Conservation (phyloP, 2,888 invertebrate genomes). For the Seira musarum region DNA sequence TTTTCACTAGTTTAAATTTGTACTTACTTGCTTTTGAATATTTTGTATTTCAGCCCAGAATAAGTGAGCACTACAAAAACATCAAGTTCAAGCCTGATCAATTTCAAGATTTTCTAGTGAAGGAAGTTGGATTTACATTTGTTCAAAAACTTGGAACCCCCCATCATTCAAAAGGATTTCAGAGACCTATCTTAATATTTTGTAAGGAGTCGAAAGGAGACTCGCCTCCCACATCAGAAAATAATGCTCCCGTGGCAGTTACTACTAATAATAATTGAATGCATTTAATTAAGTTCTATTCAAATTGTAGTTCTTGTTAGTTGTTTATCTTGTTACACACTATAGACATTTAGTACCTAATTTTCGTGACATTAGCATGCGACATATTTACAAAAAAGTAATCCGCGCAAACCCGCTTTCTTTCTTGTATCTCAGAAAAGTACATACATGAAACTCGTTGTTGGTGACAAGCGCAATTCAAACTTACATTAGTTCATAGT, state of each 20-base stretch:
- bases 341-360: slow-evolving; percentile 1
- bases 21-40: slow-evolving; percentile 3
- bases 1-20: slow-evolving; percentile 26
- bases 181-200: slow-evolving; percentile 71
- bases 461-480: background rate
- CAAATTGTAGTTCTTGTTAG: slow-evolving; percentile 2
- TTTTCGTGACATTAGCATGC: background rate
- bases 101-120: slow-evolving; percentile 92
- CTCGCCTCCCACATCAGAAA: slow-evolving; percentile 21
- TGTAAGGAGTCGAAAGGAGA: slow-evolving; percentile 68
- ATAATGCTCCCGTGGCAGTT: slow-evolving; percentile 17
- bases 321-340: background rate
- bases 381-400: slow-evolving; percentile 31
- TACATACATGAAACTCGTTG: slow-evolving; percentile 8
- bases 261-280: background rate
- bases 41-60: slow-evolving; percentile 81
- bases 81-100: slow-evolving; percentile 93
- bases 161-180: slow-evolving; percentile 90
- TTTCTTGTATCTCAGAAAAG: slow-evolving; percentile 57
- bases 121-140: slow-evolving; percentile 93
- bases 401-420: slow-evolving; percentile 53
- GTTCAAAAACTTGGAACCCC: slow-evolving; percentile 88
- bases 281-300: background rate
- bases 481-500: no score
- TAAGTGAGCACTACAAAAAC: slow-evolving; percentile 86